A percentile compares a stretch with the other conserved stretches of the same genome.
Evolutionary conservation across 92 coral and sea anemone species (phyloP).

Genomic region (Epizoanthus scotinus): DNA sequence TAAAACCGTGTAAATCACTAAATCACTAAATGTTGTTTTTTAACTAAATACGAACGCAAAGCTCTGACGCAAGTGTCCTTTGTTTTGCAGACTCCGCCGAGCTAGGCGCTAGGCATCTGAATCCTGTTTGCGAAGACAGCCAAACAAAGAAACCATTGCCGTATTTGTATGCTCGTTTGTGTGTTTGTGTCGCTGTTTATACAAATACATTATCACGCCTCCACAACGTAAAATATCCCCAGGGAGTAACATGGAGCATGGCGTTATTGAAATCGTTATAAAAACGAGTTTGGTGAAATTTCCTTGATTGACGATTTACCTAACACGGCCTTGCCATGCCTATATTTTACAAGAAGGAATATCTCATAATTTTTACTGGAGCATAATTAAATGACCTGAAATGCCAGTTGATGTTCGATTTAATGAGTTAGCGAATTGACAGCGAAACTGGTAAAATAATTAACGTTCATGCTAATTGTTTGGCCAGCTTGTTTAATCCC

Average conservation of each 20-base stretch:
- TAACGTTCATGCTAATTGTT: conserved; percentile 35
- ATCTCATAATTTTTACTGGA: neutral
- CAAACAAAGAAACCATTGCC: neutral
- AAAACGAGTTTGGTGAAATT: neutral
- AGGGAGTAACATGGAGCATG: conserved; percentile 1
- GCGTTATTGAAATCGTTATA: too few species aligned
- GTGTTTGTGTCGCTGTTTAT: neutral
- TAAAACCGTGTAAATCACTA: too few species aligned
- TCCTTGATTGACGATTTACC: neutral
- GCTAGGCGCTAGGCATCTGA: too few species aligned
- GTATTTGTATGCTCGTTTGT: conserved; percentile 37
- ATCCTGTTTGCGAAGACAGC: conserved; percentile 14
- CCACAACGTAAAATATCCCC: conserved; percentile 23
- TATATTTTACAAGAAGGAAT: neutral
- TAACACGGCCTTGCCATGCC: neutral
- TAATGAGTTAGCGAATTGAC: conserved; percentile 16
- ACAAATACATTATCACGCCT: conserved; percentile 16
- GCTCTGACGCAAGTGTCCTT: neutral
- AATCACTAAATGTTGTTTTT: neutral
- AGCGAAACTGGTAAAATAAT: conserved; percentile 18
- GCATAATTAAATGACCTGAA: too few species aligned
- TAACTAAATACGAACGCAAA: neutral
- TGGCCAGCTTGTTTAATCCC: conserved; percentile 1
- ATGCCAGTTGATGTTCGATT: neutral
- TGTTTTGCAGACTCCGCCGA: conserved; percentile 2